Percentiles rank a stretch among this genome's conserved stretches.
Evolutionary conservation across 2,113 vertebrate genomes (phyloP).

Genomic region (Sinocyclocheilus maitianheensis): DNA sequence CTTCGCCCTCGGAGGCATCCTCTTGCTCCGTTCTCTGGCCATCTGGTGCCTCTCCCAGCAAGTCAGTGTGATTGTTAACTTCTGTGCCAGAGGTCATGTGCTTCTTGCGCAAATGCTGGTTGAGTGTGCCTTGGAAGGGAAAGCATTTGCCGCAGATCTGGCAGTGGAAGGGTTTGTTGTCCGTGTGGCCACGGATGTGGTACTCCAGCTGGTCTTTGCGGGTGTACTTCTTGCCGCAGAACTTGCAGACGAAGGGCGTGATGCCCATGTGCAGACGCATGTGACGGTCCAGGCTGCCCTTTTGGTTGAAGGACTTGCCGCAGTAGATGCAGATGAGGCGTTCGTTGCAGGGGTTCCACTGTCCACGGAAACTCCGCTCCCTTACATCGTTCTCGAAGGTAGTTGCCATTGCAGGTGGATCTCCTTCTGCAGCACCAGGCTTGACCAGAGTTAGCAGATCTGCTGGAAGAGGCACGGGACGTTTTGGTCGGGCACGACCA

Average conservation of each 20-base stretch:
- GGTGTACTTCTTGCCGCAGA: slow-evolving; percentile 98
- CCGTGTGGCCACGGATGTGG: slow-evolving; percentile 97
- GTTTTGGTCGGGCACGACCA: slow-evolving; percentile 86
- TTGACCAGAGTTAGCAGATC: slow-evolving; percentile 68
- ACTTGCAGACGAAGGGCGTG: slow-evolving; percentile 98
- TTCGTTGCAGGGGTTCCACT: slow-evolving; percentile 96
- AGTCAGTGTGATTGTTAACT: slow-evolving; percentile 82
- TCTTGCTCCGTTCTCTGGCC: slow-evolving; percentile 82
- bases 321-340: slow-evolving; percentile 98
- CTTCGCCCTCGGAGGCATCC: slow-evolving; percentile 81
- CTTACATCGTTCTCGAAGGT: slow-evolving; percentile 84
- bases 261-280: slow-evolving; percentile 99
- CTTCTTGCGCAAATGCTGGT: slow-evolving; percentile 98
- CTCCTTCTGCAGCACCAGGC: slow-evolving; percentile 65
- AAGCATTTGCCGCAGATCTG: slow-evolving; percentile 99
- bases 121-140: slow-evolving; percentile 98
- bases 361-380: slow-evolving; percentile 86
- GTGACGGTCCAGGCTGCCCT: slow-evolving; percentile 96
- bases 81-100: slow-evolving; percentile 86
- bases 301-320: slow-evolving; percentile 99
- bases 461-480: slow-evolving; percentile 72
- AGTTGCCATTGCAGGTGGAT: slow-evolving; percentile 67
- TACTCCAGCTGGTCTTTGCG: slow-evolving; percentile 98
- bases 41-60: slow-evolving; percentile 86
- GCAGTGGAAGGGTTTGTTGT: slow-evolving; percentile 98